Evolutionary conservation across 2,113 vertebrate genomes (phyloP), one percentile per base, ranked within the genome.

Genomic region (Okapia johnstoni): DNA sequence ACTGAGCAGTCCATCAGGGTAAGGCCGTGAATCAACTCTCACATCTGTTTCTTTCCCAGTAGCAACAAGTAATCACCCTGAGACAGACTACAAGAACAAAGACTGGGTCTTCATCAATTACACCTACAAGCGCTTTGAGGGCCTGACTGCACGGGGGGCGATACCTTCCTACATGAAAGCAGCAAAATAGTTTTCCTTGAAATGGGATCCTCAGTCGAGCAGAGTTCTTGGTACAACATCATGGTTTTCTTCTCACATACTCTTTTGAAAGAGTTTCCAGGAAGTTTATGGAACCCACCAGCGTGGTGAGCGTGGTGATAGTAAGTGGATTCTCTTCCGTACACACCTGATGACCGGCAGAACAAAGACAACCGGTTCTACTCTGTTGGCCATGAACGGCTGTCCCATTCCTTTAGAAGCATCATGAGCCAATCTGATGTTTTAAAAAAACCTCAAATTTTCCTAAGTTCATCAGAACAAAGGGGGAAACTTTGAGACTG

Each of bases 21-120:
- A n/a, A 40, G 46, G 19, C 48, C 21, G 28, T 66, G 66, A 92
- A n/a, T 85, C 73, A 30, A 1, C 52, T 96, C 90, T 96, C 28
- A 76, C 54, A 1, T 98, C 52, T 93, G 0, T 96, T 0, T 98
- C 86, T 91, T 98, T 89, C 81, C 25, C 98, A 99, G 99, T 99
- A 97, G 98, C 98, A 60, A 98, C 99, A 58, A 99, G 99, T 97
- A 99, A 99, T 95, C 99, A 99, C 86, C 99, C 99, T 0, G 99
- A 99, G 98, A 99, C 98, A 0, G 99, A 99, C 98, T 99, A 99
- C 98, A 99, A 99, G 99, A 99, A 99, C 99, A 99, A 99, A 96
- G 99, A 99, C 99, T 99, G 99, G 99, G 99, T 99, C 98, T 99
- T 99, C 98, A 99, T 99, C 99, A 99, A 99, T 98, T 99, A 99